Evolutionary conservation across 2,888 invertebrate species (phyloP), one percentile per base, ranked within the genome.

Genomic region (Oscheius onirici): DNA sequence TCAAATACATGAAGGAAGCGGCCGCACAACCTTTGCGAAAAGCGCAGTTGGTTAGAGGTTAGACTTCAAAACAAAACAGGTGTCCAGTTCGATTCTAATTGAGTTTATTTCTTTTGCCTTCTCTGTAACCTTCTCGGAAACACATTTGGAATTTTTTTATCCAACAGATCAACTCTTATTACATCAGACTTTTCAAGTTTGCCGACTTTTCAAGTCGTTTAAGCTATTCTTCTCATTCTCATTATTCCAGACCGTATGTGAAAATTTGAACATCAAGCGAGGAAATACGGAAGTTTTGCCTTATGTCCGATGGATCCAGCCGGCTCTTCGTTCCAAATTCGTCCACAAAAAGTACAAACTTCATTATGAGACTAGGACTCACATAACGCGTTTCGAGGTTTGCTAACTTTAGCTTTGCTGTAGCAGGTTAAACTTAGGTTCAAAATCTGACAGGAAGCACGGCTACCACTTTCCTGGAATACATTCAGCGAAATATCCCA

Each of bases 311-410:
- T 84, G 84, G 84, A 65, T 83, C 17, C 79, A 92, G 86, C 93
- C 94, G 0, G 89, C 97, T 13, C 90, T 97, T 5, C 93, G 93
- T 88, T 93, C 94, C 54, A 93, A 93, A 43, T 94, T 94, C 88
- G 92, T 95, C 80, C 92, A 93, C 88, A 95, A 95, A 88, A 97
- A 97, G 86, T 95, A 96, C 89, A 91, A 92, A 87, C 94, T 95
- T 0, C 97, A 97, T 87, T 99, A 99, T 89, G 99, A 99, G 90
- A 91, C 93, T 20, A 91, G 97, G 82, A 97, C 97, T 2, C 93
- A 96, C 89, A 96, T 92, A 88, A 91, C 93, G 74, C 93, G 93
- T 85, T 77, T 80, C 67, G 78, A 78, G 90, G 96, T 86, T 92
- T 93, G 66, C 63, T 51, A n/a, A 40, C 6, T 41, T 40, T 41